Percentiles rank a stretch among this genome's conserved stretches.
phyloP scores from a whole-genome alignment of 2,888 invertebrate genomes.

The Zygaena filipendulae region DNA sequence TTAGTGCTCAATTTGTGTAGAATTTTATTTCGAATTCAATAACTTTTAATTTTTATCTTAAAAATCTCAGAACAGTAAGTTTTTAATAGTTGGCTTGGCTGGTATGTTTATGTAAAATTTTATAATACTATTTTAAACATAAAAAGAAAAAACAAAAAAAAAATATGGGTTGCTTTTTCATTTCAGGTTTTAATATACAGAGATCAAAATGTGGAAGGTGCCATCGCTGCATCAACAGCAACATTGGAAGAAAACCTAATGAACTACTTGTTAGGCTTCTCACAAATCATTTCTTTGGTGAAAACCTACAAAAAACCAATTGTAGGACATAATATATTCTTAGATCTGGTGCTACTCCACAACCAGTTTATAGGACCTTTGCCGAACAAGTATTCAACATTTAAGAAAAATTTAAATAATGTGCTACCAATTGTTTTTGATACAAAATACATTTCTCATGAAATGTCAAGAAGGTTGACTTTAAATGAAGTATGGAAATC shows the following conservation, averaged over 20 bases:
- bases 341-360: slow-evolving; percentile 76
- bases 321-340: slow-evolving; percentile 79
- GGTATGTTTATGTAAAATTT: no score
- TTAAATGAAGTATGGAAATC: slow-evolving; percentile 60
- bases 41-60: no score
- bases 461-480: slow-evolving; percentile 49
- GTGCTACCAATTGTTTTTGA: slow-evolving; percentile 78
- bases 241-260: slow-evolving; percentile 60
- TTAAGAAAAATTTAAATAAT: slow-evolving; percentile 70
- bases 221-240: slow-evolving; percentile 35
- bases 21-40: no score
- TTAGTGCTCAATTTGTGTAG: no score
- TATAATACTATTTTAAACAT: no score
- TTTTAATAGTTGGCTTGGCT: no score
- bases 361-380: slow-evolving; percentile 77
- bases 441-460: slow-evolving; percentile 76
- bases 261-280: slow-evolving; percentile 71
- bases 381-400: slow-evolving; percentile 71
- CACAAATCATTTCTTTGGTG: slow-evolving; percentile 73
- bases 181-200: slow-evolving; percentile 52
- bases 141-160: no score
- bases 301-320: slow-evolving; percentile 72
- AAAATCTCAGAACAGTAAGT: no score
- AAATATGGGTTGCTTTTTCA: no score
- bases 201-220: slow-evolving; percentile 46